Evolutionary conservation across 2,888 invertebrate genomes (phyloP).

Genomic region (Pyrrhia umbra): DNA sequence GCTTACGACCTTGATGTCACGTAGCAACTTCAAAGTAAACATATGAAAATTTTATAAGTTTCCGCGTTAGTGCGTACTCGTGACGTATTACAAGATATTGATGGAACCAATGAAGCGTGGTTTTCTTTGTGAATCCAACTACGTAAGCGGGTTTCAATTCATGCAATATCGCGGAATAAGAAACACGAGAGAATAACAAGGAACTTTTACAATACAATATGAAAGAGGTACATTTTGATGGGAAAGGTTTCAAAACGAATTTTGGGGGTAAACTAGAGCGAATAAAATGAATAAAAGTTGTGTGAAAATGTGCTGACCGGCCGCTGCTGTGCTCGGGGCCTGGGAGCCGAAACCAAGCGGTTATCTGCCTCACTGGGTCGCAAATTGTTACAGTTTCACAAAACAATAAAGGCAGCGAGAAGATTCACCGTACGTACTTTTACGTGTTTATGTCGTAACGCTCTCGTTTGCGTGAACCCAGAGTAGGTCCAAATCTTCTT

Average conservation of each 20-base stretch:
- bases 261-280: constrained; percentile 11
- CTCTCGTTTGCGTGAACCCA: neutral
- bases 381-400: constrained; percentile 51
- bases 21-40: constrained; percentile 1
- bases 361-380: constrained; percentile 48
- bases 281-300: constrained; percentile 41
- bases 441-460: neutral
- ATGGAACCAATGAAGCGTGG: constrained; percentile 26
- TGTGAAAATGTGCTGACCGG: constrained; percentile 41
- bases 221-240: neutral
- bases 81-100: constrained; percentile 20
- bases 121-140: constrained; percentile 31
- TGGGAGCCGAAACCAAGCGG: constrained; percentile 41
- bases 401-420: constrained; percentile 15
- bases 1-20: neutral
- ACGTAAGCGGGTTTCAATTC: constrained; percentile 25
- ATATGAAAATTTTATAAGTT: constrained; percentile 1
- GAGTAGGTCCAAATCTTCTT: too few species aligned
- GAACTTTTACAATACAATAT: constrained; percentile 18
- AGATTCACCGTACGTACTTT: constrained; percentile 12
- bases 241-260: constrained; percentile 9
- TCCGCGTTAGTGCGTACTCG: neutral
- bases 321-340: constrained; percentile 10
- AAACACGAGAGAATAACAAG: constrained; percentile 12
- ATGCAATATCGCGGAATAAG: constrained; percentile 17